Evolutionary conservation across 2,888 invertebrate species (phyloP).

Genomic region (Synergus laeviventris): DNA sequence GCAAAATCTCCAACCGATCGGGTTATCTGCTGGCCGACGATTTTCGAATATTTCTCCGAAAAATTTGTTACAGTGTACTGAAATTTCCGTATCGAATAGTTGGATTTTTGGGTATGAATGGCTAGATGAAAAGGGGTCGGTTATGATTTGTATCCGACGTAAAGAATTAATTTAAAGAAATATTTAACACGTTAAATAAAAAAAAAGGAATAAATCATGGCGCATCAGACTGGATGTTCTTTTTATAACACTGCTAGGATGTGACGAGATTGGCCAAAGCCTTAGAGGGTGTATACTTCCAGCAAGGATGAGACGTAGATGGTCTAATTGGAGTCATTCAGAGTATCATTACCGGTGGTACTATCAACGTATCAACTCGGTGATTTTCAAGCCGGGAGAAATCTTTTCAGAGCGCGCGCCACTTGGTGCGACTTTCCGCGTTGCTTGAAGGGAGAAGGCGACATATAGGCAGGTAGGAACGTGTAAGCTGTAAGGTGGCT

Average conservation of each 20-base stretch:
- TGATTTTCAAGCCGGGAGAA: slow-evolving; percentile 56
- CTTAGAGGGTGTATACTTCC: slow-evolving; percentile 50
- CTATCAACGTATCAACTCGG: slow-evolving; percentile 58
- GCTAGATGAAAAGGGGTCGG: too few species aligned
- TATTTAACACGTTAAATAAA: too few species aligned
- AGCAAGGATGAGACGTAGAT: slow-evolving; percentile 57
- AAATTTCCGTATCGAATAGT: too few species aligned
- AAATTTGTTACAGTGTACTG: too few species aligned
- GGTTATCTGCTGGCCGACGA: too few species aligned
- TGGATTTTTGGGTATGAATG: too few species aligned
- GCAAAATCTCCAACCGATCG: too few species aligned
- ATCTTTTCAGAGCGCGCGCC: slow-evolving; percentile 65
- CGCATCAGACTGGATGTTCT: slow-evolving; percentile 4
- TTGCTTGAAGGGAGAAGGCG: slow-evolving; percentile 51
- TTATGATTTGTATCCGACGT: too few species aligned
- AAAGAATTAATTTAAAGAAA: too few species aligned
- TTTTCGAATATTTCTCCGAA: too few species aligned
- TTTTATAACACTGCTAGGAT: slow-evolving; percentile 43
- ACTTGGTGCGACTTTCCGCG: slow-evolving; percentile 62
- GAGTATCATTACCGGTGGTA: slow-evolving; percentile 61
- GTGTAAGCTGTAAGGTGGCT: slow-evolving; percentile 20
- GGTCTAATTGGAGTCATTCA: slow-evolving; percentile 74
- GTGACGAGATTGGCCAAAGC: slow-evolving; percentile 50
- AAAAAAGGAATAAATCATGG: not conserved
- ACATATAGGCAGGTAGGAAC: slow-evolving; percentile 45